Percentiles rank a stretch among this genome's conserved stretches.
Conservation (phyloP, 2,113 vertebrate species). For the Ictalurus punctatus region DNA sequence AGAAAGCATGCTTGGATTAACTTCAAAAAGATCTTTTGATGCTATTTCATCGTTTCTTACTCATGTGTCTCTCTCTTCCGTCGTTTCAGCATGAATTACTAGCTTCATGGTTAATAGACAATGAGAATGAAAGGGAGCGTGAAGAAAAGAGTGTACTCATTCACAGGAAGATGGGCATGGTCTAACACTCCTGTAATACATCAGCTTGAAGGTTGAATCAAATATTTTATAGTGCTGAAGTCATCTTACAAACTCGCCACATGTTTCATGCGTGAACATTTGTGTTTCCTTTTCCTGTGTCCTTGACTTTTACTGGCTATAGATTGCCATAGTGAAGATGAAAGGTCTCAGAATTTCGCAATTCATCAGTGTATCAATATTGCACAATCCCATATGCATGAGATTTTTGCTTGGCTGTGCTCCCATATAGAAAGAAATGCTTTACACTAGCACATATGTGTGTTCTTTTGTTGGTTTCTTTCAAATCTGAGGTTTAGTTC, state of each 20-base stretch:
- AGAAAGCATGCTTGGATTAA: background rate
- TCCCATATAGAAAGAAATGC: background rate
- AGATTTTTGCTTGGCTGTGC: constrained; percentile 2
- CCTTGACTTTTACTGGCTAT: background rate
- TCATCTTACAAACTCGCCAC: background rate
- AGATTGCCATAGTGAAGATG: background rate
- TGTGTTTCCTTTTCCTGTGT: background rate
- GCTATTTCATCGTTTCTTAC: background rate
- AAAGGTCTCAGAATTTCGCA: background rate
- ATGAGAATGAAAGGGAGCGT: background rate
- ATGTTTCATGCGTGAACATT: background rate
- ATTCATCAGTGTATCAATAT: background rate
- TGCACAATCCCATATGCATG: background rate
- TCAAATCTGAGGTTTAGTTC: background rate
- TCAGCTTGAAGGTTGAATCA: background rate
- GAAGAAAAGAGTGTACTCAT: background rate
- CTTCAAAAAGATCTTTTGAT: background rate
- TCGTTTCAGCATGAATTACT: background rate
- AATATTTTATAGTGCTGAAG: background rate
- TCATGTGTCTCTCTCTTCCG: constrained; percentile 2
- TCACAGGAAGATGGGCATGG: background rate
- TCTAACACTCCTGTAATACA: background rate
- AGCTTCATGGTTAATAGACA: background rate
- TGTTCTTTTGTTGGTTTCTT: constrained; percentile 15
- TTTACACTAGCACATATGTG: background rate